Evolutionary conservation across 2,113 vertebrate species (phyloP).

Genomic region (Rattus rattus): DNA sequence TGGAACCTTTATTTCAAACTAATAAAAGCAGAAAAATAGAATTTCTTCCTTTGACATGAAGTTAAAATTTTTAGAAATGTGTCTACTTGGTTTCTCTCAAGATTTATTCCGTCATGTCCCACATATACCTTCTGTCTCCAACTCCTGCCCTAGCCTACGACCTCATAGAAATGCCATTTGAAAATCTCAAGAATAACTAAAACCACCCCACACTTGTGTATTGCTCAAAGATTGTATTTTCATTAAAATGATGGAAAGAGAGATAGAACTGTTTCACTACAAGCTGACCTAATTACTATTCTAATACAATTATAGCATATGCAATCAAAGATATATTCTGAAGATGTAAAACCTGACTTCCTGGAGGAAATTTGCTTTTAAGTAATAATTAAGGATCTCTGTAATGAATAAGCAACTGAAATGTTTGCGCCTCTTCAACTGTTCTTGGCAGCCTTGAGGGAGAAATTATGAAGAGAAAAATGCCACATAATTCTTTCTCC

Average conservation of each 20-base stretch:
- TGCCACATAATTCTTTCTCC: conserved; percentile 58
- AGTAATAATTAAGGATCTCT: conserved; percentile 72
- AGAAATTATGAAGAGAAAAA: conserved; percentile 58
- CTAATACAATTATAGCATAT: conserved; percentile 61
- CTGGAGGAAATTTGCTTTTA: conserved; percentile 71
- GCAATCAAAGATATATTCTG: conserved; percentile 64
- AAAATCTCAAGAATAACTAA: conserved; percentile 37
- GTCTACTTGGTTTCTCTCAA: neutral
- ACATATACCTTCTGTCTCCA: neutral
- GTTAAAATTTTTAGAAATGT: neutral
- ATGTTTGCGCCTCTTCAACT: conserved; percentile 68
- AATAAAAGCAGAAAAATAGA: neutral
- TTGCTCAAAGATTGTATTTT: conserved; percentile 25
- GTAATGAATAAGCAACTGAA: conserved; percentile 72
- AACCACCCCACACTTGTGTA: neutral
- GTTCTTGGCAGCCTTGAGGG: conserved; percentile 67
- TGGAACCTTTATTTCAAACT: neutral
- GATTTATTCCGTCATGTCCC: neutral
- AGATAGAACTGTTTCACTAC: conserved; percentile 1
- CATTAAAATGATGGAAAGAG: neutral
- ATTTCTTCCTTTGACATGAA: neutral
- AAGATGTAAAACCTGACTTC: conserved; percentile 69
- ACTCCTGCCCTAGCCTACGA: neutral
- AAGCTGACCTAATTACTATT: conserved; percentile 60
- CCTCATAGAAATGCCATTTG: conserved; percentile 1